Conservation (phyloP, 2,797 vertebrate species). For the Enteromius mattozi region DNA sequence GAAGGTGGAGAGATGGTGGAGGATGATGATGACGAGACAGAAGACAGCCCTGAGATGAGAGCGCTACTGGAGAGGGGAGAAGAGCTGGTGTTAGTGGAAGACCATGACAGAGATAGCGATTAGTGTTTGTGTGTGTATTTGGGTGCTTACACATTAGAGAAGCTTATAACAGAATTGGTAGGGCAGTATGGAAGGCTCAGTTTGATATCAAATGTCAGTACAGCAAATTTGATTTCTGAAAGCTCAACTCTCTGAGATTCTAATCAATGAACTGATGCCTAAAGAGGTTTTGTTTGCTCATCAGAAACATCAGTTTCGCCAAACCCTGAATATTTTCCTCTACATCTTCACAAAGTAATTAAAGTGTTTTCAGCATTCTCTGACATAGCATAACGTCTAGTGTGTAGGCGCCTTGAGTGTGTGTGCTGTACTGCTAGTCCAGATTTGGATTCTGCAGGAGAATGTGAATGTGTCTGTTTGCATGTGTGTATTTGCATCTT, state of each 20-base stretch:
- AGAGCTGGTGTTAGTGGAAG: constrained; percentile 83
- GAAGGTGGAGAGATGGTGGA: constrained; percentile 75
- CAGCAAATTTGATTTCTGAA: neutral
- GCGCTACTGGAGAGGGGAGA: constrained; percentile 85
- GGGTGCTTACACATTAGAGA: constrained; percentile 36
- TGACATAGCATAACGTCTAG: neutral
- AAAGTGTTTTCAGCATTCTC: neutral
- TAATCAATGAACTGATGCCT: neutral
- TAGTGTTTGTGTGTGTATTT: constrained; percentile 63
- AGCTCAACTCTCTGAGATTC: neutral
- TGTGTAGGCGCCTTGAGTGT: constrained; percentile 32
- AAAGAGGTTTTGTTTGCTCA: neutral
- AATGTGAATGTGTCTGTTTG: constrained; percentile 20
- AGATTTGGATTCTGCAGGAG: constrained; percentile 34
- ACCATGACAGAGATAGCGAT: constrained; percentile 87
- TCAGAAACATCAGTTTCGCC: neutral
- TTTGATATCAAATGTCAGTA: neutral
- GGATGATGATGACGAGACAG: constrained; percentile 67
- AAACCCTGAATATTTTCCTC: neutral
- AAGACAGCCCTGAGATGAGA: constrained; percentile 81
- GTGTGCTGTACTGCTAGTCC: constrained; percentile 15
- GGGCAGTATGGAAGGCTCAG: neutral
- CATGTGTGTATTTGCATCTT: constrained; percentile 23
- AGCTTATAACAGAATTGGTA: constrained; percentile 9
- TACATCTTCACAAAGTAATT: neutral